A percentile compares a stretch with the other conserved stretches of the same genome.
These are phyloP conservation scores for Muscicapa adusta DNA, from an alignment of 2,113 vertebrate species.

Conservation along the genomic window DNA sequence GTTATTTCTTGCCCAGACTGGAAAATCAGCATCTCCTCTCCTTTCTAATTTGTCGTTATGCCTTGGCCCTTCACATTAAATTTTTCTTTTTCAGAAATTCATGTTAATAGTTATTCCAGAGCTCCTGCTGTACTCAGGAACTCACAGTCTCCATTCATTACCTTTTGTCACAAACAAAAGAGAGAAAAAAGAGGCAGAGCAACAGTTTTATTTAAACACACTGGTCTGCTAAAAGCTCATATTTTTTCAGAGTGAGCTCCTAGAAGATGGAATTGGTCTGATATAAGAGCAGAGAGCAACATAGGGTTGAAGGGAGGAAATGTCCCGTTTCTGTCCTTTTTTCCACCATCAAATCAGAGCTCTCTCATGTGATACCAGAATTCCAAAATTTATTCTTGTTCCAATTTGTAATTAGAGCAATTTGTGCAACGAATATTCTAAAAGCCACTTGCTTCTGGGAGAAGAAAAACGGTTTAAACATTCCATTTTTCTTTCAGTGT, in stretches of 20 bases:
- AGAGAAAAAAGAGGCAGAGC: neutral
- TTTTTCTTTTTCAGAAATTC: neutral
- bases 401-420: neutral
- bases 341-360: neutral
- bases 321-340: neutral
- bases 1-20: neutral
- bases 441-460: neutral
- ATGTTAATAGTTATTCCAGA: neutral
- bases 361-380: neutral
- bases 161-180: neutral
- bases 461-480: neutral
- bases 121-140: neutral
- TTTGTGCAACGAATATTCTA: neutral
- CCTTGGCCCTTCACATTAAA: neutral
- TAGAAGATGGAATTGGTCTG: neutral
- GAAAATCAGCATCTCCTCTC: neutral
- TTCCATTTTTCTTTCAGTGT: neutral
- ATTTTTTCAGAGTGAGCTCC: neutral
- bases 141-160: neutral
- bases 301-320: neutral
- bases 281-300: neutral
- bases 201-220: neutral
- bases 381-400: neutral
- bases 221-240: neutral
- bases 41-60: neutral